Conservation (phyloP, 2,888 invertebrate genomes). For the Scaptomyza reducta region DNA sequence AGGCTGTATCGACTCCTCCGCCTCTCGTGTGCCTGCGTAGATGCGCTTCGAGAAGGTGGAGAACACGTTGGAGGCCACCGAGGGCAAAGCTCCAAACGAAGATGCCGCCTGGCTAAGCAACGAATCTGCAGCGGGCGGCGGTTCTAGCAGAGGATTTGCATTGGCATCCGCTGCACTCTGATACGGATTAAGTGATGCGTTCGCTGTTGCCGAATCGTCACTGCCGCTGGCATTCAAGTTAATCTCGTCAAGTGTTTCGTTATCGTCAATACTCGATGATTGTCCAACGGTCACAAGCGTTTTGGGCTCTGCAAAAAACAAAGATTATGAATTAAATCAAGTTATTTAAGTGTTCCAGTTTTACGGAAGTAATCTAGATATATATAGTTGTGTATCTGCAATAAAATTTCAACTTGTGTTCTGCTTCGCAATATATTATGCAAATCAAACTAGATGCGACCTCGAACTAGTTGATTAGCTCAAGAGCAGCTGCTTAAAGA, state of each 20-base stretch:
- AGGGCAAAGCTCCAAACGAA: slow-evolving; percentile 86
- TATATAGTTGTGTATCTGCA: slow-evolving; percentile 1
- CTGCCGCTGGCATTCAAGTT: slow-evolving; percentile 83
- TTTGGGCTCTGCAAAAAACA: slow-evolving; percentile 75
- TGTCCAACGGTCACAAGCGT: slow-evolving; percentile 82
- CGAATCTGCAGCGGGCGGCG: slow-evolving; percentile 62
- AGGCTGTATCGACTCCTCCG: slow-evolving; percentile 47
- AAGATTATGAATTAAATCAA: slow-evolving; percentile 2
- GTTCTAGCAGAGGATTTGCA: slow-evolving; percentile 77
- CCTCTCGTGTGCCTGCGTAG: slow-evolving; percentile 71
- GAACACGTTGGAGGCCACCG: slow-evolving; percentile 87
- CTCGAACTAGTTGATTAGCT: slow-evolving; percentile 36
- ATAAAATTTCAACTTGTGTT: slow-evolving; percentile 10
- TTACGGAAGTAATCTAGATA: slow-evolving; percentile 16
- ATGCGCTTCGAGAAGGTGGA: slow-evolving; percentile 85
- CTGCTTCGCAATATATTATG: slow-evolving; percentile 38
- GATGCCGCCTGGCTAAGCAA: slow-evolving; percentile 82
- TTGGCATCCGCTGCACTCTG: slow-evolving; percentile 62
- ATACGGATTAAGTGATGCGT: slow-evolving; percentile 33
- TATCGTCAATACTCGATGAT: slow-evolving; percentile 83
- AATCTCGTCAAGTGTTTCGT: slow-evolving; percentile 85
- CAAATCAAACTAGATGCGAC: slow-evolving; percentile 46
- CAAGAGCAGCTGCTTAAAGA: neutral
- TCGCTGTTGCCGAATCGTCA: slow-evolving; percentile 60
- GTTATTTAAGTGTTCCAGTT: neutral